Evolutionary conservation across 2,888 invertebrate genomes (phyloP).

Genomic region (Mesorhabditis sp.): DNA sequence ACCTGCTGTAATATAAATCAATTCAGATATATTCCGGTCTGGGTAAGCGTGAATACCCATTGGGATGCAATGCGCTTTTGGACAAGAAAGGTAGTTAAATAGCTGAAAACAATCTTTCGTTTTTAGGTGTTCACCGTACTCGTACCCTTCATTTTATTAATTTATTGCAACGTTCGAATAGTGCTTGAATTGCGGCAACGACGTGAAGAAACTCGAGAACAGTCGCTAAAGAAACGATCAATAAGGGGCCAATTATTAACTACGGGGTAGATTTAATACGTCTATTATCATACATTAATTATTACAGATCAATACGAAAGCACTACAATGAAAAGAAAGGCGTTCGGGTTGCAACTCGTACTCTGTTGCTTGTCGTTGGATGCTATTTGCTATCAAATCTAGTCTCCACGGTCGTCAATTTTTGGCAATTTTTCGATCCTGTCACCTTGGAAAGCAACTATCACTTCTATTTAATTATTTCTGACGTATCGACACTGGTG

Average conservation of each 20-base stretch:
- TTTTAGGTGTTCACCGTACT: constrained; percentile 27
- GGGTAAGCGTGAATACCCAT: neutral
- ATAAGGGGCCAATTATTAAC: constrained; percentile 10
- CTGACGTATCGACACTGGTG: constrained; percentile 42
- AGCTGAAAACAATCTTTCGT: neutral
- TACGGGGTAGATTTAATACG: constrained; percentile 9
- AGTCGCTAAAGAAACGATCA: constrained; percentile 19
- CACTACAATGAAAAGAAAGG: constrained; percentile 40
- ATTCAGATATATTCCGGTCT: constrained; percentile 17
- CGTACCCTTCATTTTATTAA: constrained; percentile 38
- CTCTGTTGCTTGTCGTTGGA: constrained; percentile 41
- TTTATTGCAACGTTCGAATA: constrained; percentile 40
- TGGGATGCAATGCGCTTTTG: constrained; percentile 4
- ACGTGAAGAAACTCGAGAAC: constrained; percentile 14
- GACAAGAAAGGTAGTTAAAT: constrained; percentile 6
- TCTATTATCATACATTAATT: neutral
- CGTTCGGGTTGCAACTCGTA: constrained; percentile 45
- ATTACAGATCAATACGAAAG: constrained; percentile 19
- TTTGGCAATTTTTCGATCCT: constrained; percentile 41
- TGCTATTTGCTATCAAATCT: constrained; percentile 40
- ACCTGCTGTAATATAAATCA: neutral
- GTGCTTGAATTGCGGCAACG: constrained; percentile 29
- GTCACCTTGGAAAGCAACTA: constrained; percentile 35
- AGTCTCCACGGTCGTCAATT: constrained; percentile 34
- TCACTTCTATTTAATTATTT: constrained; percentile 33